phyloP scores from a whole-genome alignment of 2,797 vertebrate genomes.

The Zalophus californianus region DNA sequence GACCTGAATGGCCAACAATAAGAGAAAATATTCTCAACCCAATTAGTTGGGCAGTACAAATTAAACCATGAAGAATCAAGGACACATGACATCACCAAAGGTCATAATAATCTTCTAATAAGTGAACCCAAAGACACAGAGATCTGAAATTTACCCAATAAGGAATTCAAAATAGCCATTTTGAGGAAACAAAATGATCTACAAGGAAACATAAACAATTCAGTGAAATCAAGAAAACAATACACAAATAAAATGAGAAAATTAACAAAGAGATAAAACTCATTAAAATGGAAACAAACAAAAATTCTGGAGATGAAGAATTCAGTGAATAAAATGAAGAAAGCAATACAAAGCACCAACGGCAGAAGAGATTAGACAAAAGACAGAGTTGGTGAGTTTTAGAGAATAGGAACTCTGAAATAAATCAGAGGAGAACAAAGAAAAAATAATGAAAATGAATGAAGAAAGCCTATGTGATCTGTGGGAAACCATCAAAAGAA shows the following conservation, averaged over 20 bases:
- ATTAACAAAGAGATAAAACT: neutral
- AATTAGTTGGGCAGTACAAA: neutral
- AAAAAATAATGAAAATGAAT: neutral
- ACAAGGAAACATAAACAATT: neutral
- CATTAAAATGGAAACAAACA: neutral
- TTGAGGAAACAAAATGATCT: neutral
- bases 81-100: neutral
- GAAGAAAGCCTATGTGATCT: neutral
- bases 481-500: neutral
- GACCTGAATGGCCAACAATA: neutral
- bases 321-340: neutral
- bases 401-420: neutral
- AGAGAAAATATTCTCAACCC: neutral
- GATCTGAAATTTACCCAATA: neutral
- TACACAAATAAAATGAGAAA: neutral
- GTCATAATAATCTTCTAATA: neutral
- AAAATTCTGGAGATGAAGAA: neutral
- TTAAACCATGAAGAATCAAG: neutral
- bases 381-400: neutral
- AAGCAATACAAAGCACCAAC: neutral
- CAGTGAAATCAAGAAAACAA: neutral
- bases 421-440: neutral
- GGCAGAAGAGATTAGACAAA: neutral
- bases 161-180: neutral
- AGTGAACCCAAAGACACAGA: neutral